Evolutionary conservation across 1,140 invertebrate genomes (phyloP).

Genomic region (Neodiprion virginianus): DNA sequence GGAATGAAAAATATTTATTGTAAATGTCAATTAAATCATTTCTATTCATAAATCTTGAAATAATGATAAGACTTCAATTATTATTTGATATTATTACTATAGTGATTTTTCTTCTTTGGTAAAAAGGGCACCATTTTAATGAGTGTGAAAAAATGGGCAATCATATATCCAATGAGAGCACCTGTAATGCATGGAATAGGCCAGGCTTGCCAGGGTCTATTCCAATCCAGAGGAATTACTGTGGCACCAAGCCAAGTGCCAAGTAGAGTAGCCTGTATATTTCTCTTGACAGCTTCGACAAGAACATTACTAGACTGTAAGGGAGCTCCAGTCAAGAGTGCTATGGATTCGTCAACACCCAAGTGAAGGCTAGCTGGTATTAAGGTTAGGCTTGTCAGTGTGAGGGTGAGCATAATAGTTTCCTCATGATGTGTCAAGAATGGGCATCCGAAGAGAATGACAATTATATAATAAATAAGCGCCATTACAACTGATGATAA

Average conservation of each 20-base stretch:
- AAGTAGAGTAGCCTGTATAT: slow-evolving; percentile 69
- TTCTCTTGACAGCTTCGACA: slow-evolving; percentile 65
- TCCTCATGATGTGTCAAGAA: slow-evolving; percentile 70
- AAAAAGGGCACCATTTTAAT: slow-evolving; percentile 49
- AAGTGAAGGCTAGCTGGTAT: slow-evolving; percentile 70
- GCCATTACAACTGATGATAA: slow-evolving; percentile 42
- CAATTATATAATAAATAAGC: slow-evolving; percentile 65
- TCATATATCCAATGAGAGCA: slow-evolving; percentile 69
- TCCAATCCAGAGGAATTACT: slow-evolving; percentile 92
- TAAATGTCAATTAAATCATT: no score
- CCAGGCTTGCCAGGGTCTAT: slow-evolving; percentile 87
- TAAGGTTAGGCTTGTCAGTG: slow-evolving; percentile 71
- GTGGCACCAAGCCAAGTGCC: slow-evolving; percentile 90
- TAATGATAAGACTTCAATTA: neutral
- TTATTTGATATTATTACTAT: slow-evolving; percentile 10
- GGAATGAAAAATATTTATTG: no score
- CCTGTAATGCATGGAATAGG: slow-evolving; percentile 79
- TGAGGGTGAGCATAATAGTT: slow-evolving; percentile 74
- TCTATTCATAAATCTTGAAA: neutral
- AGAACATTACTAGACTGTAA: slow-evolving; percentile 60
- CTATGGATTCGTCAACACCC: slow-evolving; percentile 65
- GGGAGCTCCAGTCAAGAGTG: slow-evolving; percentile 63
- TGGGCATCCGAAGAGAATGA: slow-evolving; percentile 80
- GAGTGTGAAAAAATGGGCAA: slow-evolving; percentile 65
- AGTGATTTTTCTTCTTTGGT: slow-evolving; percentile 24